A percentile compares a stretch with the other conserved stretches of the same genome.
Evolutionary conservation across 2,797 vertebrate genomes (phyloP).

Genomic region (Karalla daura): DNA sequence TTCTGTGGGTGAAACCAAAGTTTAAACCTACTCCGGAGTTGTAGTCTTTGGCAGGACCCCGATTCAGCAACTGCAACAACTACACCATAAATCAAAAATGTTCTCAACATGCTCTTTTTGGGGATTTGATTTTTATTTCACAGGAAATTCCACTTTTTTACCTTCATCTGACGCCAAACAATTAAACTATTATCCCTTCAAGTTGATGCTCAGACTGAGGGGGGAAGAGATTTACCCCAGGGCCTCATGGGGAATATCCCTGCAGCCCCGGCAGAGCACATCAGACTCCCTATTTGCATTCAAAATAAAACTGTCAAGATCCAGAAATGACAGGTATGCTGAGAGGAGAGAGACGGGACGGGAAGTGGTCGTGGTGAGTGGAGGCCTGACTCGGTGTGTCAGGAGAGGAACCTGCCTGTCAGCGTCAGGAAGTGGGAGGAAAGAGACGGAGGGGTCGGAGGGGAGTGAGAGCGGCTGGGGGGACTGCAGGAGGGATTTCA

Average conservation of each 20-base stretch:
- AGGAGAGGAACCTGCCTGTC: conserved; percentile 68
- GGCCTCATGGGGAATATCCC: conserved; percentile 1
- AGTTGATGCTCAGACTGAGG: not conserved
- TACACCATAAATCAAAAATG: not conserved
- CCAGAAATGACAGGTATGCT: conserved; percentile 67
- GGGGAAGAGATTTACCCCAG: not conserved
- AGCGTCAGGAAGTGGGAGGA: conserved; percentile 69
- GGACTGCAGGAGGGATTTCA: conserved; percentile 68
- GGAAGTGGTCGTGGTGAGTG: conserved; percentile 56
- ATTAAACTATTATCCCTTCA: conserved; percentile 11
- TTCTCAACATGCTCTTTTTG: not conserved
- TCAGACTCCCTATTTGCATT: conserved; percentile 50
- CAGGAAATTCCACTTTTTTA: conserved; percentile 14
- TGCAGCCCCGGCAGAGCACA: not conserved
- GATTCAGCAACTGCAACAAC: no score
- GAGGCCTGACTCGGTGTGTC: conserved; percentile 64
- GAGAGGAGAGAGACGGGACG: conserved; percentile 64
- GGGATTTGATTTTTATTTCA: conserved; percentile 10
- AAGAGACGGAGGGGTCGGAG: conserved; percentile 59
- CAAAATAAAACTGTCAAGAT: conserved; percentile 64
- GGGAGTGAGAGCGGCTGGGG: conserved; percentile 16
- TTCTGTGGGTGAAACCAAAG: not conserved
- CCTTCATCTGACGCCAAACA: conserved; percentile 6
- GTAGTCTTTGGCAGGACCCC: no score
- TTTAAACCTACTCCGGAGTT: not conserved